These are phyloP conservation scores for Odontophorus gujanensis DNA, from an alignment of 2,113 vertebrate genomes.

Conservation along the genomic window DNA sequence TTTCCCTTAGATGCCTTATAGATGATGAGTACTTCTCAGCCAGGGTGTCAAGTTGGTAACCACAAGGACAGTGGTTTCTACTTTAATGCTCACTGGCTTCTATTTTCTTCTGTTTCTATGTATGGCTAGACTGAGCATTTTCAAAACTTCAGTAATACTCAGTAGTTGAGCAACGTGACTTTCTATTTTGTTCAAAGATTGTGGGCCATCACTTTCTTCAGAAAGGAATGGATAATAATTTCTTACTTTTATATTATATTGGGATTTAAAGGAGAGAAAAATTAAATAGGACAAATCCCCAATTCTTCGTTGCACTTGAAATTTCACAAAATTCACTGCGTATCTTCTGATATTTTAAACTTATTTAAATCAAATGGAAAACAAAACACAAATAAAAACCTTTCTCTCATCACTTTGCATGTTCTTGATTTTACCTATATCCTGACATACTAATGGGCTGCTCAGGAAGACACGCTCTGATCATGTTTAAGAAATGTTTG, in stretches of 20 bases:
- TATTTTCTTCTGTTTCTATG: neutral
- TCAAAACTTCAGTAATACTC: neutral
- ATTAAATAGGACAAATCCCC: neutral
- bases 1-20: neutral
- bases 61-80: neutral
- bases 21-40: neutral
- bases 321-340: neutral
- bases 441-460: neutral
- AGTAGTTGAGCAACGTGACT: neutral
- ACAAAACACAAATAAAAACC: neutral
- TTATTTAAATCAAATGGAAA: neutral
- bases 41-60: neutral
- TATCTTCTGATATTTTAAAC: neutral
- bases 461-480: too few species aligned
- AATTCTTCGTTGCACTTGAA: neutral
- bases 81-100: neutral
- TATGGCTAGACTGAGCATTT: neutral
- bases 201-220: neutral
- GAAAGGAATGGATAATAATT: neutral
- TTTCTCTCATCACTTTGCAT: neutral
- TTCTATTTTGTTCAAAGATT: neutral
- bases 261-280: neutral
- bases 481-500: too few species aligned
- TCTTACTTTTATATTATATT: neutral
- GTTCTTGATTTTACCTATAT: neutral